phyloP scores from a whole-genome alignment of 2,797 vertebrate species.

The Sebastes minor region DNA sequence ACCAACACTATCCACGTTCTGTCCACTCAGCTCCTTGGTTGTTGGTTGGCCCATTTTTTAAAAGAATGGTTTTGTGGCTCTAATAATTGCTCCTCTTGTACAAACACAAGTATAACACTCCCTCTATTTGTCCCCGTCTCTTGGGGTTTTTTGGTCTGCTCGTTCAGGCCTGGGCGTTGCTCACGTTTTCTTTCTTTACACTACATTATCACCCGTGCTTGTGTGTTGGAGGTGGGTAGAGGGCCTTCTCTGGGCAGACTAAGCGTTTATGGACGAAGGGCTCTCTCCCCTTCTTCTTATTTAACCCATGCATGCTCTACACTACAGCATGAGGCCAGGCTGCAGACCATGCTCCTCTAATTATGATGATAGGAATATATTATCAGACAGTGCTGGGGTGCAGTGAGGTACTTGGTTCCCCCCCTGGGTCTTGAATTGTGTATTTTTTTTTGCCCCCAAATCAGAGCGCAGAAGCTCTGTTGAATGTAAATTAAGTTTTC shows the following conservation, averaged over 20 bases:
- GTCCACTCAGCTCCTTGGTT: constrained; percentile 17
- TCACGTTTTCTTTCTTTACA: constrained; percentile 29
- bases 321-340: constrained; percentile 54
- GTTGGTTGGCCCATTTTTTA: constrained; percentile 21
- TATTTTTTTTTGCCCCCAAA: not conserved
- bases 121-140: constrained; percentile 10
- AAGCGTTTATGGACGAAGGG: constrained; percentile 56
- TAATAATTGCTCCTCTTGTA: constrained; percentile 47
- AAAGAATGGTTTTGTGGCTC: constrained; percentile 26
- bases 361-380: constrained; percentile 37
- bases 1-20: constrained; percentile 31
- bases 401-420: constrained; percentile 47
- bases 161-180: not conserved
- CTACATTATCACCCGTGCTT: constrained; percentile 53
- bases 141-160: constrained; percentile 11
- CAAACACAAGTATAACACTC: constrained; percentile 47
- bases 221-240: constrained; percentile 45
- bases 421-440: constrained; percentile 37
- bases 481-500: constrained; percentile 78
- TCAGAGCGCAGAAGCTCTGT: constrained; percentile 54
- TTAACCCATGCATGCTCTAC: constrained; percentile 57
- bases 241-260: constrained; percentile 49
- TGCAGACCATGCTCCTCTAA: constrained; percentile 42
- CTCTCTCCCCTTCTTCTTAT: constrained; percentile 53
- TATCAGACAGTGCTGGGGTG: constrained; percentile 50